Base-by-base conservation (phyloP, 2,113 vertebrate species). In the Macquaria ambigua region DNA sequence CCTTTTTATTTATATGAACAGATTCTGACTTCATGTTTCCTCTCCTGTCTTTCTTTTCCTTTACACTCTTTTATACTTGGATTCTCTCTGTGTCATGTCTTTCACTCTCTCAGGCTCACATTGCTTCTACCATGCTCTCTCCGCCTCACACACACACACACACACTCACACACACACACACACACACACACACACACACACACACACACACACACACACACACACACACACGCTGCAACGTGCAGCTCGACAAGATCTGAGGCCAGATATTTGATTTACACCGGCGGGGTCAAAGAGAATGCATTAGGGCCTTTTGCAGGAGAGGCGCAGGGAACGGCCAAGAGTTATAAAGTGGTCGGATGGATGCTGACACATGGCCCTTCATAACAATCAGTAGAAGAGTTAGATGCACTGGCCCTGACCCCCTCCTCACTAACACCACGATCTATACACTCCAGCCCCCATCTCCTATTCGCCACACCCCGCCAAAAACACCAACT, bases 291-390 rank as follows among this genome's bases (percentile, higher is more conserved):
- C 95, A 95, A 89, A 95, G 92, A 90, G 93, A 93, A 95, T 95
- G 94, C 95, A 95, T 95, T 96, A 95, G 88, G 89, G 89, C 92
- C 89, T 92, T 91, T 88, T 88, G 93, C 87, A 88, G 78, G 53
- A 90, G 88, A 89, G 84, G 73, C 37, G 0, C 87, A 83, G 86
- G 70, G 90, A 94, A 82, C 83, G 55, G 68, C 75, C 77, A 77
- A 80, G 90, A 94, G 88, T 94, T 95, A 93, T 91, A 93, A 94
- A 95, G 93, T 94, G 93, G 85, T 85, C 71, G 79, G 76, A 90
- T 81, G 89, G 89, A 93, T 85, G 87, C 91, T 90, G 91, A 94
- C 92, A 94, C 87, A 88, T 66, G 84, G 86, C 81, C 91, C 91
- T 95, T 94, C 93, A 94, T 94, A 94, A 94, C 93, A 93, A 92